Evolutionary conservation across 1,140 invertebrate species (phyloP).

Genomic region (Anoplolepis gracilipes): DNA sequence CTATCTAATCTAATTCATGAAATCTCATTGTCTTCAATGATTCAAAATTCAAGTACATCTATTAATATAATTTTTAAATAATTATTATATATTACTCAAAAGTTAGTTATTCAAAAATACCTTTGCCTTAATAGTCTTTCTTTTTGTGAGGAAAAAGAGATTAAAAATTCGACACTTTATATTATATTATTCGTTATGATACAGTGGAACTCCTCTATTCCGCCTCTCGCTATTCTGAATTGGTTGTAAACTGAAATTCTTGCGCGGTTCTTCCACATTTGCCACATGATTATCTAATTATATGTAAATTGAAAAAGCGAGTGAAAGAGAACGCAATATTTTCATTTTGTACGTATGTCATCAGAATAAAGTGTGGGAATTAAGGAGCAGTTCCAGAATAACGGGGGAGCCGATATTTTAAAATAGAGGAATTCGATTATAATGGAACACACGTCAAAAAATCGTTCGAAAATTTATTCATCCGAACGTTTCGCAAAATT

Average conservation of each 20-base stretch:
- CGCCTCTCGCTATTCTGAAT: no score
- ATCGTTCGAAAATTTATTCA: not conserved
- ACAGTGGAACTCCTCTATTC: no score
- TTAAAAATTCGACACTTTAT: not conserved
- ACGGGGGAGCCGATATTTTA: no score
- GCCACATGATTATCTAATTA: no score
- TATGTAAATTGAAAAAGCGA: no score
- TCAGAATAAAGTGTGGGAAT: no score
- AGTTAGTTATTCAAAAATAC: conserved; percentile 10
- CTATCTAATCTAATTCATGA: not conserved
- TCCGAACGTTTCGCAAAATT: conserved; percentile 26
- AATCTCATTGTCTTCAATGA: not conserved
- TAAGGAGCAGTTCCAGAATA: no score
- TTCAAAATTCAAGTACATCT: not conserved
- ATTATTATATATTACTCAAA: conserved; percentile 15
- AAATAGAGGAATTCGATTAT: conserved; percentile 2
- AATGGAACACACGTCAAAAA: conserved; percentile 20
- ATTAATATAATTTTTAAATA: conserved; percentile 9
- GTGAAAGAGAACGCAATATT: no score
- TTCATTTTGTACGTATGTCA: no score
- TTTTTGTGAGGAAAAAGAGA: not conserved
- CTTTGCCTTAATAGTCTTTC: not conserved
- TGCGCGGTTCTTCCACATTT: no score
- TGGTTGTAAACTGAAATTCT: no score
- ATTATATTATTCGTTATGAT: conserved; percentile 11